Percentiles rank a stretch among this genome's conserved stretches.
Evolutionary conservation across 2,888 invertebrate genomes (phyloP).

Genomic region (Teleiodes luculella): DNA sequence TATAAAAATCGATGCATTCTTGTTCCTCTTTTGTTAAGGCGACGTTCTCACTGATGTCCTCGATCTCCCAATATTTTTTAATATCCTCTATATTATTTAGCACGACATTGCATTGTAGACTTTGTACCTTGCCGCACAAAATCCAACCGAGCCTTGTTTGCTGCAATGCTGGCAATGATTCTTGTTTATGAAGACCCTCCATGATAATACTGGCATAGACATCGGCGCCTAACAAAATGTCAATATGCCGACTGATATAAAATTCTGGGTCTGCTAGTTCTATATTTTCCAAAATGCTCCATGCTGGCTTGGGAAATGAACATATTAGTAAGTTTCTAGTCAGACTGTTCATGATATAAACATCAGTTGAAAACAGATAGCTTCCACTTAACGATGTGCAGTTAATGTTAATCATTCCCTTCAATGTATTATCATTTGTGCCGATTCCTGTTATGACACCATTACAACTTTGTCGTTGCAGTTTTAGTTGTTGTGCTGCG

Average conservation of each 20-base stretch:
- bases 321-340: slow-evolving; percentile 13
- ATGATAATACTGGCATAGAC: slow-evolving; percentile 14
- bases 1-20: no score
- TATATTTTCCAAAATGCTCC: slow-evolving; percentile 7
- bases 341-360: slow-evolving; percentile 20
- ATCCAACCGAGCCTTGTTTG: slow-evolving; percentile 19
- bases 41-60: no score
- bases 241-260: slow-evolving; percentile 7
- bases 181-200: slow-evolving; percentile 3
- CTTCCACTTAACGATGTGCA: slow-evolving; percentile 13
- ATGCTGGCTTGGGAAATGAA: not conserved
- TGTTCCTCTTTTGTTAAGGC: no score
- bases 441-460: no score
- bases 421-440: slow-evolving; percentile 15
- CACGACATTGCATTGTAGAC: slow-evolving; percentile 20
- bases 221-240: slow-evolving; percentile 16
- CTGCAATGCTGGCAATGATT: not conserved
- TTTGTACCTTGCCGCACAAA: slow-evolving; percentile 15
- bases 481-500: no score
- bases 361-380: slow-evolving; percentile 15
- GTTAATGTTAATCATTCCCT: slow-evolving; percentile 15
- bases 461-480: no score
- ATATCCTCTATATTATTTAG: slow-evolving; percentile 18
- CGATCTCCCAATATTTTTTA: slow-evolving; percentile 20
- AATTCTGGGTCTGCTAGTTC: slow-evolving; percentile 17